Conservation (phyloP, 1,140 invertebrate species). For the Marisa cornuarietis region DNA sequence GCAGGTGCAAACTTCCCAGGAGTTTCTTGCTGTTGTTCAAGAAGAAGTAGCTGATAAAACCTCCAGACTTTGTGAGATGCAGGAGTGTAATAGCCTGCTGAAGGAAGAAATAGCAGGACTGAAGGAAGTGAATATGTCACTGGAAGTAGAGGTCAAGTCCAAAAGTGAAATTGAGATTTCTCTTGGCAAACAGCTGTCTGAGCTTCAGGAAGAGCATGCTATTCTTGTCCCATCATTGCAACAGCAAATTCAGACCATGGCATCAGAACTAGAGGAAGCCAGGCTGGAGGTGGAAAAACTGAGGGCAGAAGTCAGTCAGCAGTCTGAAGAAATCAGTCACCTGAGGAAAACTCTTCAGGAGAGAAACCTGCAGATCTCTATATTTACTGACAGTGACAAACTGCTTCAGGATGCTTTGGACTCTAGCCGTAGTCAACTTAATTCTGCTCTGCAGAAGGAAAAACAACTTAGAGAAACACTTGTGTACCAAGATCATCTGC, state of each 20-base stretch:
- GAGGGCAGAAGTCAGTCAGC: background rate
- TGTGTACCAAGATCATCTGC: constrained; percentile 8
- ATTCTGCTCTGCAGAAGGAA: background rate
- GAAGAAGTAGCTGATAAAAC: background rate
- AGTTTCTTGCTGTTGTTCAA: constrained; percentile 9
- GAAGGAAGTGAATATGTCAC: constrained; percentile 3
- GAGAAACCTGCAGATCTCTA: constrained; percentile 2
- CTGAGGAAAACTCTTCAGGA: background rate
- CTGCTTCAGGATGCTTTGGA: background rate
- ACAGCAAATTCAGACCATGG: background rate
- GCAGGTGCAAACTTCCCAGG: background rate
- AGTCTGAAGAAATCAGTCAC: background rate
- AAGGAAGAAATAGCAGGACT: constrained; percentile 17
- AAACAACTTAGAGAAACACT: background rate
- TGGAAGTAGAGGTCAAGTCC: constrained; percentile 6
- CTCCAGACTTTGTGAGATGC: constrained; percentile 3
- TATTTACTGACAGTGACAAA: background rate
- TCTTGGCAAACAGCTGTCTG: constrained; percentile 1
- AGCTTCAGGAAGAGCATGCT: background rate
- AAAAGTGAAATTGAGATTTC: background rate
- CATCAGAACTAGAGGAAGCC: background rate
- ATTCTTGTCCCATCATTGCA: background rate
- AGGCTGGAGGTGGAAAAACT: background rate
- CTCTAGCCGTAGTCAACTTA: constrained; percentile 2
- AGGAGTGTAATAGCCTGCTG: background rate